These are phyloP conservation scores for Drosophila asahinai DNA, from an alignment of 1,140 invertebrate genomes.

Conservation along the genomic window DNA sequence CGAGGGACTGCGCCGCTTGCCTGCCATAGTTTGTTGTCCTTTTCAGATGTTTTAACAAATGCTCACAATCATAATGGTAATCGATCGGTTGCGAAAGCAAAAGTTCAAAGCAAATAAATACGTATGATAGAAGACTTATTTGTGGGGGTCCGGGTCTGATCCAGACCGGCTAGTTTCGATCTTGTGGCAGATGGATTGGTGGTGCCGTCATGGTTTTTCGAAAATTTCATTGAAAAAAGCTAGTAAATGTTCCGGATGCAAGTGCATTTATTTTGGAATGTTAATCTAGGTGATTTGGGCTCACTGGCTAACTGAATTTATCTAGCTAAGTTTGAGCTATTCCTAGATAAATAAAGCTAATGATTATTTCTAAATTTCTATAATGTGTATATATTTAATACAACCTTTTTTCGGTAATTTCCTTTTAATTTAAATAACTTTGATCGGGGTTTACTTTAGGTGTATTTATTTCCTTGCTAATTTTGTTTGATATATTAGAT, in stretches of 20 bases:
- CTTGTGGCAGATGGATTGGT: slow-evolving; percentile 5
- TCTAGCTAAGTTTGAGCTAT: not conserved
- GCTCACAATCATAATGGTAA: slow-evolving; percentile 46
- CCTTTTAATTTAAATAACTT: not conserved
- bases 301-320: not conserved
- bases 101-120: slow-evolving; percentile 45
- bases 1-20: slow-evolving; percentile 53
- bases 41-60: slow-evolving; percentile 56
- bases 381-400: not conserved
- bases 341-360: slow-evolving; percentile 1
- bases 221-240: slow-evolving; percentile 5
- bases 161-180: slow-evolving; percentile 9
- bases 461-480: not conserved
- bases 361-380: not conserved
- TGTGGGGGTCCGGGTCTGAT: slow-evolving; percentile 8
- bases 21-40: slow-evolving; percentile 81
- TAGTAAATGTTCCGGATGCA: slow-evolving; percentile 2
- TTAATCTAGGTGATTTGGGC: not conserved
- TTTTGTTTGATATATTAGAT: not conserved
- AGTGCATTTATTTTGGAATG: not conserved
- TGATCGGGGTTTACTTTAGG: not conserved
- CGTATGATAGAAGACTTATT: slow-evolving; percentile 43
- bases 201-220: slow-evolving; percentile 19
- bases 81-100: slow-evolving; percentile 47
- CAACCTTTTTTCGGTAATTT: not conserved